Evolutionary conservation across 53 echinoderm and acorn worm species (phyloP).

Genomic region (Temnopleurus reevesii): DNA sequence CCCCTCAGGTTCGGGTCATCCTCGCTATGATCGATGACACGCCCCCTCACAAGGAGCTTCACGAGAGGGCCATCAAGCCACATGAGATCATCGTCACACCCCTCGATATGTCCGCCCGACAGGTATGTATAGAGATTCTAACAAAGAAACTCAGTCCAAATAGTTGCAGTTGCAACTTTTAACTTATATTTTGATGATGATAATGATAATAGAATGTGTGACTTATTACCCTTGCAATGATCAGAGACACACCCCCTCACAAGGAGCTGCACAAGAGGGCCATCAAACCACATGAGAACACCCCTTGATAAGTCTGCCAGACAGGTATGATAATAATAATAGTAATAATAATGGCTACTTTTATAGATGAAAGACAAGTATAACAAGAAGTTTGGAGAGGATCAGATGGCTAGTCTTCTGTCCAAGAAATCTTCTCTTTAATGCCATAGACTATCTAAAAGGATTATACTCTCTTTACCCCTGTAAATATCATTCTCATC

Average conservation of each 20-base stretch:
- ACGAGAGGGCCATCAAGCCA: conserved; percentile 75
- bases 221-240: conserved; percentile 90
- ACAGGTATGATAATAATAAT: conserved; percentile 57
- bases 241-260: conserved; percentile 89
- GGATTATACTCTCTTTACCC: too few relatives aligned
- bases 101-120: conserved; percentile 86
- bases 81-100: conserved; percentile 85
- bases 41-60: conserved; percentile 82
- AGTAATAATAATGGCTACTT: too few relatives aligned
- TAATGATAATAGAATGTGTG: conserved; percentile 75
- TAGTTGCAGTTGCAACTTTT: neutral
- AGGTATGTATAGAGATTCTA: too few relatives aligned
- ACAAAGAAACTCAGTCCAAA: too few relatives aligned
- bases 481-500: too few relatives aligned
- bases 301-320: conserved; percentile 91
- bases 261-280: conserved; percentile 77
- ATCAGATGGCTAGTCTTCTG: conserved; percentile 86
- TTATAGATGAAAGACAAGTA: conserved; percentile 87
- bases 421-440: conserved; percentile 96
- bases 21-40: conserved; percentile 94
- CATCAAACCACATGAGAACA: conserved; percentile 77
- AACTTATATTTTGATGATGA: conserved; percentile 71
- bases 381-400: conserved; percentile 89
- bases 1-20: conserved; percentile 88
- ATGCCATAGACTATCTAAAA: too few relatives aligned